Base-by-base conservation (phyloP, 2,888 invertebrate species). In the Pteria penguin region DNA sequence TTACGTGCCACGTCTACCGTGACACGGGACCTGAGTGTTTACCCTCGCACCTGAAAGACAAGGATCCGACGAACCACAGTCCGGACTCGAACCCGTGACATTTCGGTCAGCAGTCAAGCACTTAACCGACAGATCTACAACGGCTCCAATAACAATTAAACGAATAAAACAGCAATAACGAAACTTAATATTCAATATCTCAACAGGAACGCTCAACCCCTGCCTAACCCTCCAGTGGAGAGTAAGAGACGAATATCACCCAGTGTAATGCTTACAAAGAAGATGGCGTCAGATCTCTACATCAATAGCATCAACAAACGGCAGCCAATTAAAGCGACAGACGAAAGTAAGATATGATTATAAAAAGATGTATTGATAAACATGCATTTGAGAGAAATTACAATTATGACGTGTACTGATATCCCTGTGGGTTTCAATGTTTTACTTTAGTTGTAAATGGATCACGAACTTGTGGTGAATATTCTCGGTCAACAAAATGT, bases 301-400 rank as follows among this genome's bases (percentile, higher is more conserved):
- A 62, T 72, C 4, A 82, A 83, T 32, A 70, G 72, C 24, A 55
- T 63, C 14, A 81, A 73, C 55, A 84, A 78, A 58, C 80, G 84
- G 55, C 85, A 84, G 72, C 81, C 90, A 61, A 88, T 91, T 71
- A 90, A 86, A 81, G 80, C 88, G 2, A 82, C 87, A 52, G 91
- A 91, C 81, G 91, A 92, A 86, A 90, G 91, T 92, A 81, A 83
- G 86, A 58, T 11, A 5, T 27, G 4, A 45, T 14, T 45, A 45
- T 45, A 14, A 18, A 8, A 45, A 45, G 45, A 45, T 14, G 14
- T 63, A 3, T 63, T n/a, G 5, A 22, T 33, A 22, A 8, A 45
- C 45, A 45, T 11, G 8, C 8, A 11, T 45, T 45, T 45, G 8
- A 45, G 45, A 11, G 8, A 45, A 45, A 14, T 45, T 45, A 14